Base-by-base conservation (phyloP, 1,140 invertebrate species). In the Drosophila nikananu region DNA sequence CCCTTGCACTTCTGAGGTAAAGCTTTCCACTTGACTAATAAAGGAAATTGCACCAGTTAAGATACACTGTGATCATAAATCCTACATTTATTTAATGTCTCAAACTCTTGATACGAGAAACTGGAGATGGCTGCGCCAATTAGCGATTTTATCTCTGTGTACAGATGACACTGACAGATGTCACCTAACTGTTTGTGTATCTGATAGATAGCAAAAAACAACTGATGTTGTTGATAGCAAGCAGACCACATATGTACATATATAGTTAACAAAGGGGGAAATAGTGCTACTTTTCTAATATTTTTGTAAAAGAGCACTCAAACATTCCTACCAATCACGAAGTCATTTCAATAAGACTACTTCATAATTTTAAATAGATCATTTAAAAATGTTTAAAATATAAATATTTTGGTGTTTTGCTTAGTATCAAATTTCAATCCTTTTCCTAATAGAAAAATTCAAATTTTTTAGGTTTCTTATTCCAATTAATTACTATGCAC, bases 21-120 rank as follows among this genome's bases (percentile, higher is more conserved):
- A 73, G 37, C 23, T 73, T 73, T 73, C 44, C 67, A 23, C 54
- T 9, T 3, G 7, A 7, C 2, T 15, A 12, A 58, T 59, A 42
- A 44, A 60, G 32, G 17, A 39, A 58, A 51, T 42, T 27, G 12
- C 30, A 23, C 13, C 32, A 23, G 52, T 51, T 55, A 46, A 73
- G 27, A 41, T 73, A 42, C 25, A 51, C 52, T n/a, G 13, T 13
- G 3, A 19, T 4, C 17, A 71, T 73, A 73, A 72, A 73, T 73
- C 30, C 30, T 13, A 42, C 6, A 73, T 72, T 72, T 73, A 60
- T 70, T 73, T 59, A 30, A 35, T n/a, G 35, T 42, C 65, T 70
- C 19, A 54, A 68, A 30, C 5, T n/a, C 7, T 30, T 49, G 27
- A 21, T n/a, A 23, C 21, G 32, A 25, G n/a, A 5, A 67, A 49